These are phyloP conservation scores for Schlechtendalia chinensis DNA, from an alignment of 1,140 invertebrate species.

Conservation along the genomic window DNA sequence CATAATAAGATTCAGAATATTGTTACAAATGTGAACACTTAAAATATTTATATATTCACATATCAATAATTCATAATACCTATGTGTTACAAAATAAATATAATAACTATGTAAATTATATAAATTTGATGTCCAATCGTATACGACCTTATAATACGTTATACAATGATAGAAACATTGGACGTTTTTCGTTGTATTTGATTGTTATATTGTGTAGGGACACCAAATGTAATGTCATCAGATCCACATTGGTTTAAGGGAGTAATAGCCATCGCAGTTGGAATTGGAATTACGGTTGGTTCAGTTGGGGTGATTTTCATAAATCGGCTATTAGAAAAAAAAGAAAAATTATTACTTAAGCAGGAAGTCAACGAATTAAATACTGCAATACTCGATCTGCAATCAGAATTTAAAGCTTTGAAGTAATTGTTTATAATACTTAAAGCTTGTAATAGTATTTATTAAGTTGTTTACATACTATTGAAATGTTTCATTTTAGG, in stretches of 20 bases:
- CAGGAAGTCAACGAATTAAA: slow-evolving; percentile 61
- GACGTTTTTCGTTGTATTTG: slow-evolving; percentile 27
- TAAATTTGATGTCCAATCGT: neutral
- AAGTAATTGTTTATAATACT: slow-evolving; percentile 54
- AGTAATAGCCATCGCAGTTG: slow-evolving; percentile 52
- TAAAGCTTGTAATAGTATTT: neutral
- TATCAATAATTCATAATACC: slow-evolving; percentile 11
- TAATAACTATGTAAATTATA: neutral
- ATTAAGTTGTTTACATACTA: neutral
- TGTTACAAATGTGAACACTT: neutral
- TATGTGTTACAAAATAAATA: neutral
- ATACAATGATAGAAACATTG: neutral
- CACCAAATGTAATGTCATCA: slow-evolving; percentile 49
- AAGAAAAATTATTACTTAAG: slow-evolving; percentile 52
- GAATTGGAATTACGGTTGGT: slow-evolving; percentile 53
- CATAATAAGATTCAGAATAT: neutral
- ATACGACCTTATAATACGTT: too few species aligned
- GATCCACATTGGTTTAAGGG: slow-evolving; percentile 46
- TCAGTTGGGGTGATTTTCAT: slow-evolving; percentile 53
- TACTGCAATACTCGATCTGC: slow-evolving; percentile 59
- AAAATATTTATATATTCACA: slow-evolving; percentile 23
- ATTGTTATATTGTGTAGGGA: slow-evolving; percentile 44
- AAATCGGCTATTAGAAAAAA: slow-evolving; percentile 52
- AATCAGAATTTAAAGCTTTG: slow-evolving; percentile 59
- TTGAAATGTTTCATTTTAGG: neutral